Percentiles rank a stretch among this genome's conserved stretches.
phyloP scores from a whole-genome alignment of 1,140 invertebrate genomes.

The Geopemphigus sp. region DNA sequence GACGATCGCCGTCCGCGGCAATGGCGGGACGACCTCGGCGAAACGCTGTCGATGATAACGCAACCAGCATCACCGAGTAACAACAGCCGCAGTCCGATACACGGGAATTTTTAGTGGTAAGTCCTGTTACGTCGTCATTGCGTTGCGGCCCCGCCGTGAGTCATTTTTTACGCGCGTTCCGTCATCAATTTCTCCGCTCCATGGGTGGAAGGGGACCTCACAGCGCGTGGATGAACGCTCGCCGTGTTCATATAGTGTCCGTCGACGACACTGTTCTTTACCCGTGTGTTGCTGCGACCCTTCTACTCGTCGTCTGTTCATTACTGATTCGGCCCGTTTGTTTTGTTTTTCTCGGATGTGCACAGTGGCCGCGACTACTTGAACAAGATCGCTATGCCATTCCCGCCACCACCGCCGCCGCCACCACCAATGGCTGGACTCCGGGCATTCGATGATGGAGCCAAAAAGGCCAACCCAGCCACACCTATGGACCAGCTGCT shows the following conservation, averaged over 20 bases:
- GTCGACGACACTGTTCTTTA: not conserved
- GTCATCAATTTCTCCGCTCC: not conserved
- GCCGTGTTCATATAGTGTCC: not conserved
- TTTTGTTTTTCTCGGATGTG: not conserved
- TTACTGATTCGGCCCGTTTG: not conserved
- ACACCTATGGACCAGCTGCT: slow-evolving; percentile 68
- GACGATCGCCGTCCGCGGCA: too few species aligned
- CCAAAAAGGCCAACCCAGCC: slow-evolving; percentile 55
- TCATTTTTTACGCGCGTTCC: not conserved
- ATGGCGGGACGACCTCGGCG: too few species aligned
- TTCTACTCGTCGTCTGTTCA: not conserved
- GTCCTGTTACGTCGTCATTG: too few species aligned
- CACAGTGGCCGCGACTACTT: not conserved
- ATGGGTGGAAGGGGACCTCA: not conserved
- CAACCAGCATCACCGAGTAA: too few species aligned
- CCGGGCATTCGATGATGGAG: slow-evolving; percentile 59
- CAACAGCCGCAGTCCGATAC: too few species aligned
- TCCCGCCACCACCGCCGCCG: slow-evolving; percentile 47
- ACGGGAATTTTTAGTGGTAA: too few species aligned
- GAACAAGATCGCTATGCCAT: slow-evolving; percentile 28
- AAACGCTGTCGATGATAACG: too few species aligned
- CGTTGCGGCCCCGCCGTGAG: not conserved
- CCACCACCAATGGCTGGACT: slow-evolving; percentile 64
- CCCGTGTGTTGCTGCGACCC: too few species aligned
- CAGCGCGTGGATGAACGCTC: not conserved